phyloP scores from a whole-genome alignment of 1,140 invertebrate genomes.

The Dufourea novaeangliae region DNA sequence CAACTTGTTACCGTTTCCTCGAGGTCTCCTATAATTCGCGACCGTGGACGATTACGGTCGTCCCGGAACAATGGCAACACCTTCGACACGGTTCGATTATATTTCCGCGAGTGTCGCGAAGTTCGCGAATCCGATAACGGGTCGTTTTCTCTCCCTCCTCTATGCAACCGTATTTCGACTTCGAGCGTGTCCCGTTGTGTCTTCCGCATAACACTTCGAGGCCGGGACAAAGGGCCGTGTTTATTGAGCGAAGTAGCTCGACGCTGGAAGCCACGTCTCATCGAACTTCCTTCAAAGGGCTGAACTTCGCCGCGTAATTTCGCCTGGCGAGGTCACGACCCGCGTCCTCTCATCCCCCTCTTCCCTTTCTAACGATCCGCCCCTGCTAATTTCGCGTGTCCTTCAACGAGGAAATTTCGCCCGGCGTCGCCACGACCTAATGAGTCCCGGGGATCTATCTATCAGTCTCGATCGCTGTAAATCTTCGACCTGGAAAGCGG shows the following conservation, averaged over 20 bases:
- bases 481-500: no score
- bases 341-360: neutral
- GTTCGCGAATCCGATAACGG: constrained; percentile 22
- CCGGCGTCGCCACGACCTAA: neutral
- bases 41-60: neutral
- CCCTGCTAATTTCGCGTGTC: constrained; percentile 41
- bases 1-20: neutral
- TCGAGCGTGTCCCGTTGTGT: neutral
- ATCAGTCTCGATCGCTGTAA: neutral
- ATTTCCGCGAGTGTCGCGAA: constrained; percentile 5
- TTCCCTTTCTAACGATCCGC: constrained; percentile 20
- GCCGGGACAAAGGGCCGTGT: constrained; percentile 48
- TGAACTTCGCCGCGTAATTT: constrained; percentile 56
- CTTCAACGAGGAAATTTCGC: constrained; percentile 10
- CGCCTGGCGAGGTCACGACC: constrained; percentile 3
- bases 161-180: neutral
- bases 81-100: constrained; percentile 5
- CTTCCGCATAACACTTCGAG: constrained; percentile 7
- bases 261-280: constrained; percentile 46
- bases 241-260: constrained; percentile 42
- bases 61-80: neutral
- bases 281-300: constrained; percentile 53
- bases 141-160: neutral
- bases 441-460: neutral
- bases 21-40: neutral